These are phyloP conservation scores for Hemaris fuciformis DNA, from an alignment of 2,888 invertebrate species.

Conservation along the genomic window DNA sequence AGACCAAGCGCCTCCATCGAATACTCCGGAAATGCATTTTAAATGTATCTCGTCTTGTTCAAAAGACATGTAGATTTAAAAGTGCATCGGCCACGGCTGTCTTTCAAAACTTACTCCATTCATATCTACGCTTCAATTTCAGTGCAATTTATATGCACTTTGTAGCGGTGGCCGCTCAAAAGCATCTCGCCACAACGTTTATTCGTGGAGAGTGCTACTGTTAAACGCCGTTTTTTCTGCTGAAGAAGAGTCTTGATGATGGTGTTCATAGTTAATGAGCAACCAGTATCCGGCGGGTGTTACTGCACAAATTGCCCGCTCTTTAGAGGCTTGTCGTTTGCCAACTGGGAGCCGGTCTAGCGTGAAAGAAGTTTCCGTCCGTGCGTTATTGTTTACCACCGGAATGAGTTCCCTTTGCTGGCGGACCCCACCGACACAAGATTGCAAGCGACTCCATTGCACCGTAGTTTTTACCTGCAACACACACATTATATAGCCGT, in stretches of 20 bases:
- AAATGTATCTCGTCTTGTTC: conserved; percentile 6
- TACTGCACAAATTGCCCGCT: conserved; percentile 73
- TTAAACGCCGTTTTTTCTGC: conserved; percentile 72
- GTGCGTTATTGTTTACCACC: conserved; percentile 72
- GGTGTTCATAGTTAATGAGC: conserved; percentile 80
- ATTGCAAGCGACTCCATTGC: conserved; percentile 41
- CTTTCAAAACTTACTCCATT: conserved; percentile 70
- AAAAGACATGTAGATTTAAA: conserved; percentile 29
- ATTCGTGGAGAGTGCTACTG: conserved; percentile 70
- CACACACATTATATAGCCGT: conserved; percentile 43
- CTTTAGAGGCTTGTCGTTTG: conserved; percentile 63
- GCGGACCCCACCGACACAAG: conserved; percentile 44
- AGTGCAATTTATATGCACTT: conserved; percentile 80
- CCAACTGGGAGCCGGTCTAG: conserved; percentile 61
- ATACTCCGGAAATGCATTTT: background rate
- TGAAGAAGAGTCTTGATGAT: conserved; percentile 78
- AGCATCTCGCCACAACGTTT: conserved; percentile 64
- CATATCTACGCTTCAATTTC: conserved; percentile 74
- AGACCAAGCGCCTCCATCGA: background rate
- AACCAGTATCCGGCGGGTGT: conserved; percentile 73
- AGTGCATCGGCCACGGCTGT: conserved; percentile 57
- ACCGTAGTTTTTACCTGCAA: conserved; percentile 42
- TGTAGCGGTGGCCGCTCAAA: conserved; percentile 69
- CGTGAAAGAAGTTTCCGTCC: conserved; percentile 72
- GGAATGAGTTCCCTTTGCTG: conserved; percentile 72